A percentile compares a stretch with the other conserved stretches of the same genome.
These are phyloP conservation scores for Phacellophora camtschatica DNA, from an alignment of 30 jellyfish, hydroid and myxozoan species.

Conservation along the genomic window DNA sequence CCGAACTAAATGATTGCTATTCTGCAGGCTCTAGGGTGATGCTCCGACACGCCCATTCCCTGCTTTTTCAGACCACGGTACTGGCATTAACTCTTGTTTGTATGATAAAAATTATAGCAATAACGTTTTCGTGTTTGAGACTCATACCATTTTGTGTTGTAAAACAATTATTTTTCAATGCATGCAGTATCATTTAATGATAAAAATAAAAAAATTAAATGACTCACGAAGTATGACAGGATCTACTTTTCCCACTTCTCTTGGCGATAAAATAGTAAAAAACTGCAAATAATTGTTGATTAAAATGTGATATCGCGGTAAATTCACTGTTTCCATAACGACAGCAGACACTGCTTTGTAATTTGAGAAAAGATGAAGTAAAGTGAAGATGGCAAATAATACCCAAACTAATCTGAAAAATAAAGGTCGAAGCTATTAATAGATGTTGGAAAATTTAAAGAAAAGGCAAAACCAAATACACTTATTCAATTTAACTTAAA, in stretches of 20 bases:
- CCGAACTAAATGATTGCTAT: too few species aligned
- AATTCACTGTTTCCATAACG: conserved; percentile 90
- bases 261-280: conserved; percentile 48
- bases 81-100: too few species aligned
- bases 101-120: too few species aligned
- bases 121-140: background rate
- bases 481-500: too few species aligned
- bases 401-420: conserved; percentile 75
- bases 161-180: too few species aligned
- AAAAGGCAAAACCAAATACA: too few species aligned
- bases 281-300: conserved; percentile 40
- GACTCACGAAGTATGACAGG: conserved; percentile 83
- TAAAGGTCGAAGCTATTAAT: too few species aligned
- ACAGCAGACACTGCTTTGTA: conserved; percentile 92
- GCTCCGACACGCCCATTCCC: too few species aligned
- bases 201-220: background rate
- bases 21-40: too few species aligned
- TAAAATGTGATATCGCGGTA: conserved; percentile 74
- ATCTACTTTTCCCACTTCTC: conserved; percentile 65
- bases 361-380: conserved; percentile 78
- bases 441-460: too few species aligned
- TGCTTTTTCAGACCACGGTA: too few species aligned
- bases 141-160: background rate
- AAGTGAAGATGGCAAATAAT: conserved; percentile 68
- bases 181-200: background rate